Conservation (phyloP, 2,888 invertebrate genomes). For the Erebia epiphron region DNA sequence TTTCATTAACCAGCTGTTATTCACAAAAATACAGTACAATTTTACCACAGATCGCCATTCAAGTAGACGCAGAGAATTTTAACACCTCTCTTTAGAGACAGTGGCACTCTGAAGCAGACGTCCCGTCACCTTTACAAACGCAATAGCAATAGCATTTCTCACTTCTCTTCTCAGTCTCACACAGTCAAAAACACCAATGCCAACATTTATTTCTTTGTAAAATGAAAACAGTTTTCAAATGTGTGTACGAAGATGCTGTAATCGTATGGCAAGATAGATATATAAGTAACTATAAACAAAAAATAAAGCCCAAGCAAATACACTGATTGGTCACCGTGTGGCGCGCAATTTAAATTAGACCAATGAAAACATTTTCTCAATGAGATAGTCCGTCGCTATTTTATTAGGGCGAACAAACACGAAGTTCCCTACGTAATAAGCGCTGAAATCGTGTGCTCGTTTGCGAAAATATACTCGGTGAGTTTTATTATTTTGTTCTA, state of each 20-base stretch:
- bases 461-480: slow-evolving; percentile 70
- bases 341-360: slow-evolving; percentile 74
- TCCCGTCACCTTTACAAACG: slow-evolving; percentile 43
- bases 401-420: slow-evolving; percentile 68
- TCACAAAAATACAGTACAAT: slow-evolving; percentile 37
- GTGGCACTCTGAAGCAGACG: slow-evolving; percentile 21
- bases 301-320: slow-evolving; percentile 72
- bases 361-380: slow-evolving; percentile 63
- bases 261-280: slow-evolving; percentile 58
- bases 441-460: slow-evolving; percentile 81
- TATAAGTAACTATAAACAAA: slow-evolving; percentile 77
- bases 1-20: slow-evolving; percentile 22
- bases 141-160: slow-evolving; percentile 41
- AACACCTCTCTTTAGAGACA: too few species aligned
- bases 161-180: slow-evolving; percentile 30
- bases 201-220: slow-evolving; percentile 40
- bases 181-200: slow-evolving; percentile 39
- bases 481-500: slow-evolving; percentile 64
- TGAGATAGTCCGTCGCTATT: slow-evolving; percentile 68
- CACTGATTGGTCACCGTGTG: slow-evolving; percentile 64
- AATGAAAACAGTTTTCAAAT: slow-evolving; percentile 59
- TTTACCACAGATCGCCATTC: slow-evolving; percentile 45
- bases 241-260: slow-evolving; percentile 65
- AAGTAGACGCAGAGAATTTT: slow-evolving; percentile 21
- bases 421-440: slow-evolving; percentile 81